Evolutionary conservation across 2,113 vertebrate genomes (phyloP), one percentile per base, ranked within the genome.

Genomic region (Hystrix cristata): DNA sequence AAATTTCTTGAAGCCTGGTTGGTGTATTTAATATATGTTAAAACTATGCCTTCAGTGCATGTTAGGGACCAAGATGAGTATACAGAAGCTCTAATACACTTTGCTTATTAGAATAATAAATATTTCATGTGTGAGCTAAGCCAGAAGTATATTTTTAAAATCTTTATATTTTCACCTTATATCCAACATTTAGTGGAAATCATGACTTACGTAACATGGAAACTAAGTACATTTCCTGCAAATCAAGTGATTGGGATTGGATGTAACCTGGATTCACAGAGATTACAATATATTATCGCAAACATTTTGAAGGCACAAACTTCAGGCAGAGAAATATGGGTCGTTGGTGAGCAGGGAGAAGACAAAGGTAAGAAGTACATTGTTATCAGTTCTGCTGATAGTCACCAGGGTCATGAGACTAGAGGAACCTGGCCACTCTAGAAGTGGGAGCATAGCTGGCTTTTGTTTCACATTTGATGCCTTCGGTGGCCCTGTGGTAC

Each of bases 151-250:
- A 18, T 74, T 89, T 98, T 94, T 51, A 0, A 83, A 96, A 87
- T 67, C 25, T 86, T 65, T 96, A 72, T 62, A 69, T 71, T 96
- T 97, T 93, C 64, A 96, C 23, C 8, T 97, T 97, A 78, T 95
- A 55, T 97, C 90, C 46, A 71, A 38, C 72, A 14, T 97, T 48
- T 97, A 99, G 99, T 99, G 98, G 99, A 99, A 98, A 97, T 99
- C 81, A 99, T 99, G 99, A 98, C 99, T 1, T 99, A 99, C 0
- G 99, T 99, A 16, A 99, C 99, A 0, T 99, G 99, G 99, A 99
- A 99, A 93, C 99, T 99, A 97, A 99, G 99, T 21, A 97, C 98
- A 0, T 98, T 99, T 96, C 99, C 99, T 82, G 98, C 99, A 62
- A 98, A 98, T 14, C 99, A 96, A 81, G 99, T 99, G 96, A 98